Conservation (phyloP, 2,888 invertebrate genomes). For the Glaucopsyche alexis region DNA sequence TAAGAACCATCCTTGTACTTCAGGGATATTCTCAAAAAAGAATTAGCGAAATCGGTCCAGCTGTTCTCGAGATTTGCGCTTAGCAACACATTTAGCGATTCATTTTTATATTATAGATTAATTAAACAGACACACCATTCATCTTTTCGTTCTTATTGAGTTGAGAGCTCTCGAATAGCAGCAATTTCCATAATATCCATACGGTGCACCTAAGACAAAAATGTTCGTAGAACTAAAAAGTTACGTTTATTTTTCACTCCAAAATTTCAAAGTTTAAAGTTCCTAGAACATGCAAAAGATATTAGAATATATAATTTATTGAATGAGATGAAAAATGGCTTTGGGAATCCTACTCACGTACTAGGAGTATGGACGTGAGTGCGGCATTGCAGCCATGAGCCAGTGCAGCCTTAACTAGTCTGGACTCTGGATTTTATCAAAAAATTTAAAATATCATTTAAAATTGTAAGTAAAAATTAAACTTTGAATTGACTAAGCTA, state of each 20-base stretch:
- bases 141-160: not conserved
- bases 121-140: too few relatives aligned
- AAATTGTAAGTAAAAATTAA: too few relatives aligned
- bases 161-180: not conserved
- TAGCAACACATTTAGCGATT: too few relatives aligned
- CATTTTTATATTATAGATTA: too few relatives aligned
- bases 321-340: constrained; percentile 11
- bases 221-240: not conserved
- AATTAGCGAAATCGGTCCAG: too few relatives aligned
- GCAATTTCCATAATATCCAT: not conserved
- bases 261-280: constrained; percentile 1
- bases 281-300: not conserved
- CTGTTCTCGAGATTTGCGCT: too few relatives aligned
- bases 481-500: too few relatives aligned
- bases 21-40: too few relatives aligned
- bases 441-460: too few relatives aligned
- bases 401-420: not conserved
- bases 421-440: too few relatives aligned
- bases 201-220: not conserved
- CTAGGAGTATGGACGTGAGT: not conserved
- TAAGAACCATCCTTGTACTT: too few relatives aligned
- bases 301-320: constrained; percentile 17
- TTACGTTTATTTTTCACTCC: constrained; percentile 1
- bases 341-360: constrained; percentile 1
- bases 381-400: not conserved